A percentile compares a stretch with the other conserved stretches of the same genome.
phyloP scores from a whole-genome alignment of 2,113 vertebrate genomes.

The Poecilia latipinna region DNA sequence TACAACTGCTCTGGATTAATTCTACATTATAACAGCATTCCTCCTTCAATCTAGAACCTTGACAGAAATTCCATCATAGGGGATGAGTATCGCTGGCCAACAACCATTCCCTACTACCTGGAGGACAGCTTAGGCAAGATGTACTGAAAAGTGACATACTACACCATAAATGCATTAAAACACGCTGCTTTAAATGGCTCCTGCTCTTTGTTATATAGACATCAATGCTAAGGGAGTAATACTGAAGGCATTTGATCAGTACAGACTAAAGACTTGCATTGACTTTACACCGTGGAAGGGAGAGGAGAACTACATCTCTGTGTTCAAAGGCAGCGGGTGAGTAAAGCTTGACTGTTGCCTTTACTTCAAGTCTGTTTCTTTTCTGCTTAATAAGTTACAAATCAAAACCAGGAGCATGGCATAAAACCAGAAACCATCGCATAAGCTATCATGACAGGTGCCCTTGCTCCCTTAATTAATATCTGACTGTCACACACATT shows the following conservation, averaged over 20 bases:
- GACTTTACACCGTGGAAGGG: slow-evolving; percentile 90
- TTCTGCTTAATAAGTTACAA: too few species aligned
- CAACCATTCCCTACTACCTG: slow-evolving; percentile 85
- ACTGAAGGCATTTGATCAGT: slow-evolving; percentile 89
- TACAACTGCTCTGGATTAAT: background rate
- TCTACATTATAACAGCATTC: background rate
- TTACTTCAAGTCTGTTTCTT: background rate
- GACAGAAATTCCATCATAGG: slow-evolving; percentile 84
- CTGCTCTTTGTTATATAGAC: slow-evolving; percentile 69
- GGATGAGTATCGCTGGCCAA: slow-evolving; percentile 86
- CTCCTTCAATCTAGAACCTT: slow-evolving; percentile 40
- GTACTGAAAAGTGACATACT: background rate
- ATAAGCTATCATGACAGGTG: background rate
- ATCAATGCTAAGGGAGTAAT: slow-evolving; percentile 92
- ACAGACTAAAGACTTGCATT: slow-evolving; percentile 91
- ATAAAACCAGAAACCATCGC: background rate
- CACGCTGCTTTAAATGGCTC: background rate
- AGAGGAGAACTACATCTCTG: slow-evolving; percentile 89
- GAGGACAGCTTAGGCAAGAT: slow-evolving; percentile 86
- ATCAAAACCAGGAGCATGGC: too few species aligned
- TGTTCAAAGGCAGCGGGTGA: slow-evolving; percentile 90
- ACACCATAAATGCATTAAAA: background rate
- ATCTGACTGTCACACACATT: background rate
- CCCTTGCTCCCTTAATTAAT: background rate
- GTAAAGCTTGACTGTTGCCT: slow-evolving; percentile 14